Evolutionary conservation across 2,888 invertebrate species (phyloP), one percentile per base, ranked within the genome.

Genomic region (Caenorhabditis sulstoni): DNA sequence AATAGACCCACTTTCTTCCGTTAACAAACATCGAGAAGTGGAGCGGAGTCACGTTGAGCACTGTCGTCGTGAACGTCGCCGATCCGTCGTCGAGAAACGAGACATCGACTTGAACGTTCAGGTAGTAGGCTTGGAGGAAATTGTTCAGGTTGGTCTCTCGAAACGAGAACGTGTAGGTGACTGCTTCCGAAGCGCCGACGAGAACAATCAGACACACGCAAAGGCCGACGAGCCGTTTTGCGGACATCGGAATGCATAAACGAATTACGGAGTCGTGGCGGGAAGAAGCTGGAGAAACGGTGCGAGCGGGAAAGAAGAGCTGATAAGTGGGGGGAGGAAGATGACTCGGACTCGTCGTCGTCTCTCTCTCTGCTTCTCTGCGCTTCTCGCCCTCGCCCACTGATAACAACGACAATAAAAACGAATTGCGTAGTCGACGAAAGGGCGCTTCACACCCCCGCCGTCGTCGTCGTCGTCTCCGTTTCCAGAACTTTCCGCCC

Each of bases 21-120:
- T 78, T 78, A 4, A 73, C 58, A 55, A 41, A 78, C 66, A 78
- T 62, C 37, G 70, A 65, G 57, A 78, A 78, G 53, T 73, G 66
- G 3, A 62, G 45, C 0, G 59, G 66, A 8, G 78, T 61, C n/a
- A 73, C 49, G 35, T 62, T 62, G 18, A 50, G 22, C 12, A 78
- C 78, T 23, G 61, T 37, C 8, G 73, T 73, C 16, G 50, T 44
- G n/a, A 78, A 61, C 1, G 18, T 35, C 1, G 65, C 73, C 3
- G n/a, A 14, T 11, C 52, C 73, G 52, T 61, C 49, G 52, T 29
- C 44, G 9, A 55, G 14, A 39, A 45, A 61, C 18, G 22, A 12
- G n/a, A 75, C 49, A 22, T 66, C 52, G n/a, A 78, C 44, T 59
- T 71, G 47, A 0, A 73, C 55, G 52, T 71, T 55, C 39, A 78